These are phyloP conservation scores for Cossypha niveicapilla DNA, from an alignment of 2,797 vertebrate species.

Conservation along the genomic window DNA sequence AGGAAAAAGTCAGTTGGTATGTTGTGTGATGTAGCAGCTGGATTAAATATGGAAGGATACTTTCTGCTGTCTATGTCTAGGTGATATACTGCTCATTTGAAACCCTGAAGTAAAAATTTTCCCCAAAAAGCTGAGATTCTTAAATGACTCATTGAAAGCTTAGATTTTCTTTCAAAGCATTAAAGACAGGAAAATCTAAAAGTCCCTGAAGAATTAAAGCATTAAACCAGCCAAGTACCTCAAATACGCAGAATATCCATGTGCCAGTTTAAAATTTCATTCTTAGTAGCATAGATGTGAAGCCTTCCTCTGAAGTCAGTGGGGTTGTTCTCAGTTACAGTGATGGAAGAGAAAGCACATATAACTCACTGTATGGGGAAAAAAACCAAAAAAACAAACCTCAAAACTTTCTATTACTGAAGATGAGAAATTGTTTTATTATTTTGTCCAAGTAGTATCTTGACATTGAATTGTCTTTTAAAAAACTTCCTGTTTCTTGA, in stretches of 20 bases:
- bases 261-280: neutral
- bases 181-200: neutral
- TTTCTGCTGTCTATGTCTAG: neutral
- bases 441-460: constrained; percentile 12
- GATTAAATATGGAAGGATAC: neutral
- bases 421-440: neutral
- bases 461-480: constrained; percentile 16
- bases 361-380: neutral
- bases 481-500: constrained; percentile 42
- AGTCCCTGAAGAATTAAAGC: neutral
- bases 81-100: neutral
- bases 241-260: neutral
- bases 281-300: neutral
- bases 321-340: neutral
- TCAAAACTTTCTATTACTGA: neutral
- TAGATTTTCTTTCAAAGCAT: neutral
- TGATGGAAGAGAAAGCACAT: neutral
- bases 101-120: neutral
- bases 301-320: neutral
- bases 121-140: neutral
- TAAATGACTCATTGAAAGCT: neutral
- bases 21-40: neutral
- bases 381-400: neutral
- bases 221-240: neutral
- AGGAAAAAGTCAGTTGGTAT: neutral